These are phyloP conservation scores for Bos indicus DNA, from an alignment of 2,113 vertebrate species.

Conservation along the genomic window DNA sequence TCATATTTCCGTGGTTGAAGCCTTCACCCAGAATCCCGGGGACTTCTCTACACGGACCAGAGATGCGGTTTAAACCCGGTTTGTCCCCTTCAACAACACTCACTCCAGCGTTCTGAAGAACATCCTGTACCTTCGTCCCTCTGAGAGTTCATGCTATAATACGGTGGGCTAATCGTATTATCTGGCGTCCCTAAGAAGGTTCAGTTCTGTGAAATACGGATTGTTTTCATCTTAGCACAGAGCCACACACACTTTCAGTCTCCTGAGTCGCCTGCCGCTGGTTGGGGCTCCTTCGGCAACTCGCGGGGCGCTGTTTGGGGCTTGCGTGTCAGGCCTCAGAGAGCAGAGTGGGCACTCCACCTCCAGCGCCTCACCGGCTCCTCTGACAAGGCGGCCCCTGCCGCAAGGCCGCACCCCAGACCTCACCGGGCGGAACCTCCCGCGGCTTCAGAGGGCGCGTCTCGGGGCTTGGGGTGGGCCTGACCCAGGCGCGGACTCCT, in stretches of 20 bases:
- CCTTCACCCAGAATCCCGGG: not conserved
- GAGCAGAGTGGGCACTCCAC: not conserved
- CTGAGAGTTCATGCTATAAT: not conserved
- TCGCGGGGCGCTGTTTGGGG: not conserved
- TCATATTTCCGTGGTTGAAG: not conserved
- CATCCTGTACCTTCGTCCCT: not conserved
- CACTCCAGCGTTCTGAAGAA: not conserved
- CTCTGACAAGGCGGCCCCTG: not conserved
- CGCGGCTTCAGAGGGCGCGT: fast-evolving
- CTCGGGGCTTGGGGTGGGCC: not conserved
- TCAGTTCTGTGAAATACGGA: not conserved
- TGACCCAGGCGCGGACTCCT: not conserved
- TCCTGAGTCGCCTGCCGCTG: fast-evolving
- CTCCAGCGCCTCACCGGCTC: not conserved
- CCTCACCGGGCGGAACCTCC: not conserved
- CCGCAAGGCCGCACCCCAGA: not conserved
- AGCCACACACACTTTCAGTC: not conserved
- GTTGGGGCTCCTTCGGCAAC: not conserved
- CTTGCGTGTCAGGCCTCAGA: not conserved
- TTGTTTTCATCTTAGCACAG: not conserved
- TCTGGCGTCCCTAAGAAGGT: not conserved
- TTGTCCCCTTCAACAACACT: not conserved
- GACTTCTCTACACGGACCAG: not conserved
- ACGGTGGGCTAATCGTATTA: not conserved
- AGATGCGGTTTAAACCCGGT: not conserved